Evolutionary conservation across 2,888 invertebrate genomes (phyloP), one percentile per base, ranked within the genome.

Genomic region (Liopterus haemorrhoidalis): DNA sequence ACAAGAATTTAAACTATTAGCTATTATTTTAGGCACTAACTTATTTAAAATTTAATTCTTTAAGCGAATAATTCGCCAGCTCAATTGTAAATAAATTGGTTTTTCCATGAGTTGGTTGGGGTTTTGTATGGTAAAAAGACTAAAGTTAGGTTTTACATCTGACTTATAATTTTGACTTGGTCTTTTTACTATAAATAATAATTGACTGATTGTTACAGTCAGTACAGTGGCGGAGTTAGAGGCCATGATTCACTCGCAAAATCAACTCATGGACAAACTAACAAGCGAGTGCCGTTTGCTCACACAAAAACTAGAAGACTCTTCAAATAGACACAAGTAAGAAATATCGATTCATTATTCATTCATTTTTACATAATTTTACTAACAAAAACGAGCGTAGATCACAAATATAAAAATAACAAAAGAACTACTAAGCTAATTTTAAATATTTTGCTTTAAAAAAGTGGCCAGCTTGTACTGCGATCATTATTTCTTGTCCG

Each of bases 221-320:
- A 82, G 84, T 74, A 88, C 86, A 68, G 87, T 89, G 72, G 81
- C 82, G 75, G 87, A 85, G 74, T 81, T 90, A 75, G 89, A 89
- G 78, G 79, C 82, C 70, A 83, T 87, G 82, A 81, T 90, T 74
- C 83, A 82, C 73, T 85, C 83, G 73, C 89, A 90, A 81, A 87
- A 85, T 79, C 82, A 82, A 79, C 85, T 88, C 81, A 85, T 89
- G 83, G 87, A 87, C 77, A 88, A 85, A 81, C 81, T 90, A 72
- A 86, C 87, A 67, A 78, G 77, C 67, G 88, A 90, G 76, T 89
- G 89, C 78, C 88, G 85, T 75, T 78, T 78, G 72, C 81, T 90
- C 72, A 89, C 89, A 68, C 78, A 82, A 74, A 88, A 85, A 78
- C 81, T 90, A 76, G 89, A 90, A 78, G 87, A 87, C 71, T 81